Evolutionary conservation across 2,888 invertebrate genomes (phyloP), one percentile per base, ranked within the genome.

Genomic region (Orthosia gothica): DNA sequence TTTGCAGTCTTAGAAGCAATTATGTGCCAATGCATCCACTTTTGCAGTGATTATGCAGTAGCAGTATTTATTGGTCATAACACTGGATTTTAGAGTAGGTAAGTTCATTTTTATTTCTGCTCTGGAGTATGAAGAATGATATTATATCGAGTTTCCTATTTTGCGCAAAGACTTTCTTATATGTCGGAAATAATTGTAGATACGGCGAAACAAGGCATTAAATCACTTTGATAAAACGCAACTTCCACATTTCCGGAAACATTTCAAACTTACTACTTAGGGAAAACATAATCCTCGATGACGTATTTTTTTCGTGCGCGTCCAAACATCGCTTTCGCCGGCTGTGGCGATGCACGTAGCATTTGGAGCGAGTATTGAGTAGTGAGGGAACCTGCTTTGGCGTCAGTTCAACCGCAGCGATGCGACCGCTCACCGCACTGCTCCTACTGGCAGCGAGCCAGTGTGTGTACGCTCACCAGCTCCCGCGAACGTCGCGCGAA

Each of bases 381-480:
- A 84, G 89, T 88, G 90, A 87, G 90, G 85, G 85, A 80, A 85
- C 82, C 76, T 69, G 80, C 77, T 65, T 83, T 81, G 90, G 84
- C 73, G 71, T 94, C 95, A 95, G 96, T 96, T 89, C 89, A 89
- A 80, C 91, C 86, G 89, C 90, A 94, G 94, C 96, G 89, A 96
- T 96, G 96, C 95, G 94, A 90, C 94, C 93, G 93, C 90, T 94
- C 91, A 94, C 93, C 91, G 94, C 92, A 83, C 87, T 94, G 84
- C 87, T 95, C 86, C 88, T 93, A 82, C 87, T 94, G 87, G 92
- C 89, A 85, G 94, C 90, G 89, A 89, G 90, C 90, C 89, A 89
- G 87, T 89, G 91, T 88, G 82, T 88, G 77, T 87, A 84, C 86
- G 90, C 92, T 82, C 87, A 89, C 84, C 77, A 77, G 52, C 70